Conservation (phyloP, 2,888 invertebrate genomes). For the Protula sp. region DNA sequence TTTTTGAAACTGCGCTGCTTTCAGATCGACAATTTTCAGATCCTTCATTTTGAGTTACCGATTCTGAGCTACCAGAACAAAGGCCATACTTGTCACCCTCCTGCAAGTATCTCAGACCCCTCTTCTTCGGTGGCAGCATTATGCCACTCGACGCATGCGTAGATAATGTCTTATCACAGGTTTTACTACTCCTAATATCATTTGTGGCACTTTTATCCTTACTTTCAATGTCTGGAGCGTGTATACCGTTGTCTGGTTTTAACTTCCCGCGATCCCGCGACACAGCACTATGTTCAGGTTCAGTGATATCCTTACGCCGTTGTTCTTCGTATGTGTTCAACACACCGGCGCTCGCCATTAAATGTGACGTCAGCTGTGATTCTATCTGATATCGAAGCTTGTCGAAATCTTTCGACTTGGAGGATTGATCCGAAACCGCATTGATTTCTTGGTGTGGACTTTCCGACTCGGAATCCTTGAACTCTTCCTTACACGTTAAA, state of each 20-base stretch:
- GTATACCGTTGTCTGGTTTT: background rate
- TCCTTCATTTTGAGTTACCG: no score
- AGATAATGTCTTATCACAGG: background rate
- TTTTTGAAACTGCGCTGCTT: background rate
- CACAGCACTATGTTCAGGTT: no score
- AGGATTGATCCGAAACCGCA: background rate
- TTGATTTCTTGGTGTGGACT: background rate
- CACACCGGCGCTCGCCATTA: background rate
- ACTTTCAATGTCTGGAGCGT: background rate
- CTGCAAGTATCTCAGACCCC: no score
- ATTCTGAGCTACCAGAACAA: no score
- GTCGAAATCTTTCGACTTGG: background rate
- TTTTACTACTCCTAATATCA: background rate
- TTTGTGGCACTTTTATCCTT: background rate
- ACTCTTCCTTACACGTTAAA: background rate
- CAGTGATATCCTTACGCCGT: no score
- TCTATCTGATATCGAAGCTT: background rate
- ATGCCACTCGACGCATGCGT: background rate
- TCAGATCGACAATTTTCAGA: background rate
- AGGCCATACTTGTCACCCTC: no score
- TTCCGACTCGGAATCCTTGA: background rate
- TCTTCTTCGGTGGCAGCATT: no score
- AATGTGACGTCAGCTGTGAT: background rate
- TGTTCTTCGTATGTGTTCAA: no score
- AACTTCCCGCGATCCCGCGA: no score